These are phyloP conservation scores for Lepidothrix coronata DNA, from an alignment of 2,113 vertebrate species.

Conservation along the genomic window DNA sequence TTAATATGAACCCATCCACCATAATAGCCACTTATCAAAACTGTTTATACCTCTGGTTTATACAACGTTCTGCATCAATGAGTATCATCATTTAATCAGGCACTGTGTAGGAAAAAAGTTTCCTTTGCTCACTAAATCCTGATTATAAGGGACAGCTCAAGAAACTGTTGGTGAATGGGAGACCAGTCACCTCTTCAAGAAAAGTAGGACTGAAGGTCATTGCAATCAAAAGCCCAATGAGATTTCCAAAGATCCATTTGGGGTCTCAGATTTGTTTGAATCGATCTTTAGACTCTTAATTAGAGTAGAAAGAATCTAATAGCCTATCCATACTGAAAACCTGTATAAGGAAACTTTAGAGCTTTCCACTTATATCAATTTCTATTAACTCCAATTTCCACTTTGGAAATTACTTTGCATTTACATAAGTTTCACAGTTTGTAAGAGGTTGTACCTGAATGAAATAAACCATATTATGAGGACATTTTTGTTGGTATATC, in stretches of 20 bases:
- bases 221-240: background rate
- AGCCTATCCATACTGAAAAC: background rate
- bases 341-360: background rate
- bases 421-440: background rate
- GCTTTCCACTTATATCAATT: fast-evolving
- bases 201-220: background rate
- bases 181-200: background rate
- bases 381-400: background rate
- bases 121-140: background rate
- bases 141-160: background rate
- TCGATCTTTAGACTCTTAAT: background rate
- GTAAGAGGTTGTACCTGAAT: background rate
- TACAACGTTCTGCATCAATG: background rate
- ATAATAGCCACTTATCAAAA: background rate
- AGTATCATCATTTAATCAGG: background rate
- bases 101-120: background rate
- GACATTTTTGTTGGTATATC: background rate
- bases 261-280: background rate
- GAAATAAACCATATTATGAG: background rate
- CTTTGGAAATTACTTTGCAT: background rate
- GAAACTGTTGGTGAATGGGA: background rate
- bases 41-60: background rate
- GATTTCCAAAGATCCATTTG: background rate
- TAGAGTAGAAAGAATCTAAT: background rate
- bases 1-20: background rate